Conservation (phyloP, 2,797 vertebrate genomes). For the Emydoidea blandingii region DNA sequence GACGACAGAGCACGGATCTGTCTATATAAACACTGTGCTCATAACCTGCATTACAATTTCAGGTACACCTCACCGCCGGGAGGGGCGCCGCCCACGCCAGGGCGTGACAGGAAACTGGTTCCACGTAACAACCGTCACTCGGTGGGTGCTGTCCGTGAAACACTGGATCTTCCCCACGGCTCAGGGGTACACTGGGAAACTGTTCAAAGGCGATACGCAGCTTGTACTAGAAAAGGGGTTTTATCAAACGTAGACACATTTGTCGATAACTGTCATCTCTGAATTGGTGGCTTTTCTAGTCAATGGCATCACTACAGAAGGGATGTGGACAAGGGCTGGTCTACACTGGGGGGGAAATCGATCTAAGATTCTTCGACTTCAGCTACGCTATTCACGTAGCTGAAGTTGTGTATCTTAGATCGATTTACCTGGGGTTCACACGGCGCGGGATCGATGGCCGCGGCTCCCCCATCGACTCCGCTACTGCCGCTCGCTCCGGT, state of each 20-base stretch:
- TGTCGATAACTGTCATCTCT: not conserved
- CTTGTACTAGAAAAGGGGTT: not conserved
- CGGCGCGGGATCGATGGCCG: too few species aligned
- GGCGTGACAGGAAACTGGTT: not conserved
- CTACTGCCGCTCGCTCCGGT: too few species aligned
- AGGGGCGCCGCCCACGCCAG: not conserved
- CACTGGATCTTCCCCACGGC: not conserved
- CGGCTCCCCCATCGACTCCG: too few species aligned
- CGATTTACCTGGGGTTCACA: too few species aligned
- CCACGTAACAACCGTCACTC: not conserved
- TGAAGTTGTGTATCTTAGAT: too few species aligned
- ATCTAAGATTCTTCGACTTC: too few species aligned
- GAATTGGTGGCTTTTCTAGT: not conserved
- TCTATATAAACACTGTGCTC: not conserved
- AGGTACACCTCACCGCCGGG: not conserved
- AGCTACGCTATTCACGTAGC: too few species aligned
- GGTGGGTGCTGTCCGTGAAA: not conserved
- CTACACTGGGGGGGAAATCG: too few species aligned
- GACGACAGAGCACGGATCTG: not conserved
- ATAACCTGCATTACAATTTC: not conserved
- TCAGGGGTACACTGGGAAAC: not conserved
- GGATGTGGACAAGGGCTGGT: too few species aligned
- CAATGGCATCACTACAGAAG: not conserved
- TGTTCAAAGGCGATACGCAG: not conserved
- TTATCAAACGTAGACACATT: rapidly evolving